These are phyloP conservation scores for Pseudochaenichthys georgianus DNA, from an alignment of 2,797 vertebrate species.

Conservation along the genomic window DNA sequence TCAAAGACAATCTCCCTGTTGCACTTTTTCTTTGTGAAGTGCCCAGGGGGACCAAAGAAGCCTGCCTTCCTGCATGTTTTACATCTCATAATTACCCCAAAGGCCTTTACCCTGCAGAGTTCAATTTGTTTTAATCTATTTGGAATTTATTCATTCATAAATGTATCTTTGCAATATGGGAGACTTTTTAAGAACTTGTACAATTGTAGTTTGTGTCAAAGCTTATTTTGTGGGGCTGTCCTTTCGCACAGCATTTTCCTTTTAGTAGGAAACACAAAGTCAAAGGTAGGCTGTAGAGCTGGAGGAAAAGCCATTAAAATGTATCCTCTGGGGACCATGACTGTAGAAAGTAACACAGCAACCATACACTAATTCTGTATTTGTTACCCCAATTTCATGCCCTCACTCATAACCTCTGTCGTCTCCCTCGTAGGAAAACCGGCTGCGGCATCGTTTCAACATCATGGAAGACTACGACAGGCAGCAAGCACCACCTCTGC, in stretches of 20 bases:
- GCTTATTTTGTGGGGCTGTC: not conserved
- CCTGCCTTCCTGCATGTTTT: constrained; percentile 50
- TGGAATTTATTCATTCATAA: too few species aligned
- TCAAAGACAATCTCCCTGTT: constrained; percentile 65
- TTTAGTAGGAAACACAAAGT: not conserved
- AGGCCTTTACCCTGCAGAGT: constrained; percentile 47
- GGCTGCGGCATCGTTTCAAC: constrained; percentile 70
- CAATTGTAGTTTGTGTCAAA: not conserved
- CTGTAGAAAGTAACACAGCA: not conserved
- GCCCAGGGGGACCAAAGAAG: constrained; percentile 46
- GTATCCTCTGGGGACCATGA: not conserved
- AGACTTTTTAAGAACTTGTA: not conserved
- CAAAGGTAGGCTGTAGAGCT: not conserved
- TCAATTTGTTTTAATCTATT: constrained; percentile 33
- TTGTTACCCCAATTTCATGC: not conserved
- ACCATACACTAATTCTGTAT: not conserved
- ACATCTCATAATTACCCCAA: constrained; percentile 52
- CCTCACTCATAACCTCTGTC: constrained; percentile 2
- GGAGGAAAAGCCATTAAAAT: not conserved
- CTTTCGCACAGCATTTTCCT: not conserved
- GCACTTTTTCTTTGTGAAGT: constrained; percentile 52
- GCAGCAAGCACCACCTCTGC: constrained; percentile 60
- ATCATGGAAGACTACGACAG: constrained; percentile 73
- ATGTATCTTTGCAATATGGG: constrained; percentile 2
- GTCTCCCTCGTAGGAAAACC: constrained; percentile 77